A percentile compares a stretch with the other conserved stretches of the same genome.
Conservation (phyloP, 2,888 invertebrate species). For the Tenthredo distinguenda region DNA sequence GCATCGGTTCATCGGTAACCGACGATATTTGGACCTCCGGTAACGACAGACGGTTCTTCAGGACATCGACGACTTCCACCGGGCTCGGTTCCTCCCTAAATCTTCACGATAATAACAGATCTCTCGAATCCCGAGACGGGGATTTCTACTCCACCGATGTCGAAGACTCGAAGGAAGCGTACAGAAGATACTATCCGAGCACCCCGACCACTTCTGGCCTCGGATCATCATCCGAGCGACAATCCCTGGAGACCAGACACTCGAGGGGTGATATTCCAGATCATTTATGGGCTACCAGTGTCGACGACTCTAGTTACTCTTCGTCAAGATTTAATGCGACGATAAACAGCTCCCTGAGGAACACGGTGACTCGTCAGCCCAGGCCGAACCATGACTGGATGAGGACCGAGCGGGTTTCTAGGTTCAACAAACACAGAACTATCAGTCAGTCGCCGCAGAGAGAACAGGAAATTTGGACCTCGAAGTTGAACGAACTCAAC, state of each 20-base stretch:
- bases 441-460: slow-evolving; percentile 71
- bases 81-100: slow-evolving; percentile 72
- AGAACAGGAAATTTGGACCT: slow-evolving; percentile 70
- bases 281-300: slow-evolving; percentile 70
- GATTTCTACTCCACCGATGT: slow-evolving; percentile 71
- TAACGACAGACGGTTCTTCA: slow-evolving; percentile 69
- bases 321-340: slow-evolving; percentile 70
- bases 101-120: slow-evolving; percentile 72
- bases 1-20: slow-evolving; percentile 69
- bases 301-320: slow-evolving; percentile 70
- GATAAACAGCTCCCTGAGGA: slow-evolving; percentile 63
- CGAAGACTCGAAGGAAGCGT: slow-evolving; percentile 68
- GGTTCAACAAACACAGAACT: slow-evolving; percentile 71
- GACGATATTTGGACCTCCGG: slow-evolving; percentile 73
- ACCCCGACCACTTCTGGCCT: slow-evolving; percentile 72
- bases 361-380: slow-evolving; percentile 70
- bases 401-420: slow-evolving; percentile 70
- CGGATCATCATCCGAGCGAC: slow-evolving; percentile 71
- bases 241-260: slow-evolving; percentile 65
- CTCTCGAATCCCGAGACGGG: slow-evolving; percentile 69
- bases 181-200: slow-evolving; percentile 68
- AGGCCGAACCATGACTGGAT: slow-evolving; percentile 74
- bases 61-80: slow-evolving; percentile 71
- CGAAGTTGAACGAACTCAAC: slow-evolving; percentile 63
- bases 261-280: slow-evolving; percentile 68